Base-by-base conservation (phyloP, 2,888 invertebrate species). In the Cataglyphis cursor region DNA sequence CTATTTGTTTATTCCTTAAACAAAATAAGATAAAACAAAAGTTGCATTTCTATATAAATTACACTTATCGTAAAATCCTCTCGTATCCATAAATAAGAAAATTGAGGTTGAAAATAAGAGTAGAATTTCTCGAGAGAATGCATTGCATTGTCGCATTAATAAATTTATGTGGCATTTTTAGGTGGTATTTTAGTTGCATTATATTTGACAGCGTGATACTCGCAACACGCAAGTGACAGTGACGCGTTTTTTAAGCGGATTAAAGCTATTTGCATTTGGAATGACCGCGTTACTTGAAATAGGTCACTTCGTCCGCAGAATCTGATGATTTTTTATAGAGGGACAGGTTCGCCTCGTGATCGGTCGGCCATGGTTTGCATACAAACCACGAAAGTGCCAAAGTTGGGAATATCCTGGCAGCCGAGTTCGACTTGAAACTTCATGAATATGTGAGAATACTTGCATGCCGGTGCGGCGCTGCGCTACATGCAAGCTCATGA, bases 361-460 rank as follows among this genome's bases (percentile, higher is more conserved):
- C 64, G 51, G 51, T 41, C 72, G 18, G 44, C 68, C 8, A 48
- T 48, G 48, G 51, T 82, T 82, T 76, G 78, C 82, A 82, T 82
- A 78, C 82, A 76, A 82, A 78, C 66, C 75, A 78, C 38, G 76
- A 41, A 51, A 51, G 48, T 51, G 78, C 48, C 59, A 66, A 76
- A 48, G 65, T 38, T 48, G 24, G 31, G 66, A 76, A 76, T 78
- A 78, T 78, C 64, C 78, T 44, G 48, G 76, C 48, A n/a, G 38
- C 41, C 44, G 44, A 59, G 78, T 68, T 66, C 64, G 61, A 66
- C 80, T 78, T 78, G 57, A 21, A 66, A 78, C 48, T 82, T 66
- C 78, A 82, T 66, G 66, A 78, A 78, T 78, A 66, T 66, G 66
- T 78, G 57, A 78, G 59, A 76, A 84, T 81, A 87, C 84, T 72